These are phyloP conservation scores for Temnothorax curvispinosus DNA, from an alignment of 1,140 invertebrate species.

Conservation along the genomic window DNA sequence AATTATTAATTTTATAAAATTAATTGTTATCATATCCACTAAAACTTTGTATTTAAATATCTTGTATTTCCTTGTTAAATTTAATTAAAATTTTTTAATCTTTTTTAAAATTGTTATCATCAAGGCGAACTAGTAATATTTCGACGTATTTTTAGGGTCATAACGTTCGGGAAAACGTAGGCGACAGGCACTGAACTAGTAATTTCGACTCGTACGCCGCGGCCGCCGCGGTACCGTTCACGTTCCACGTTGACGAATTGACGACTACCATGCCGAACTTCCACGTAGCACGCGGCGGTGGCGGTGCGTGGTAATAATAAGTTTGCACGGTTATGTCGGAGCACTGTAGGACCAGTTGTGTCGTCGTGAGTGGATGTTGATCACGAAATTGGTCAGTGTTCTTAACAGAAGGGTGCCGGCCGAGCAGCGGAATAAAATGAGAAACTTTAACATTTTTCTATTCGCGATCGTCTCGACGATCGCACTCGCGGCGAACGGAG, in stretches of 20 bases:
- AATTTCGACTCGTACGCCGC: too few species aligned
- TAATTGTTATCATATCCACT: too few species aligned
- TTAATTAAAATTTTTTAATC: too few species aligned
- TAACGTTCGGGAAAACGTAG: too few species aligned
- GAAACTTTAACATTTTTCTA: conserved; percentile 86
- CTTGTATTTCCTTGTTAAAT: too few species aligned
- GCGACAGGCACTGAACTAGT: too few species aligned
- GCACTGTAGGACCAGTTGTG: conserved; percentile 38
- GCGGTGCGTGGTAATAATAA: conserved; percentile 32
- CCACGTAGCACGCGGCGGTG: conserved; percentile 72
- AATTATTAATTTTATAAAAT: too few species aligned
- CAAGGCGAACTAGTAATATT: too few species aligned
- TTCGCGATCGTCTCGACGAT: conserved; percentile 87
- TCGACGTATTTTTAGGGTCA: too few species aligned
- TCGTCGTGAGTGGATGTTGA: conserved; percentile 58
- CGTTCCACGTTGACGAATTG: conserved; percentile 78
- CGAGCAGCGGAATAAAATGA: conserved; percentile 83
- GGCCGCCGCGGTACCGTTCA: too few species aligned
- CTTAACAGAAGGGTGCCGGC: conserved; percentile 47
- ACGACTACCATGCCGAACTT: conserved; percentile 71
- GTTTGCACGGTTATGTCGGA: conserved; percentile 51
- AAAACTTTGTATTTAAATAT: too few species aligned
- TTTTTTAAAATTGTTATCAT: too few species aligned
- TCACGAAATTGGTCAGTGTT: conserved; percentile 43
- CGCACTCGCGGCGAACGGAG: conserved; percentile 86